phyloP scores from a whole-genome alignment of 1,140 invertebrate species.

The Psilanteris sp. region DNA sequence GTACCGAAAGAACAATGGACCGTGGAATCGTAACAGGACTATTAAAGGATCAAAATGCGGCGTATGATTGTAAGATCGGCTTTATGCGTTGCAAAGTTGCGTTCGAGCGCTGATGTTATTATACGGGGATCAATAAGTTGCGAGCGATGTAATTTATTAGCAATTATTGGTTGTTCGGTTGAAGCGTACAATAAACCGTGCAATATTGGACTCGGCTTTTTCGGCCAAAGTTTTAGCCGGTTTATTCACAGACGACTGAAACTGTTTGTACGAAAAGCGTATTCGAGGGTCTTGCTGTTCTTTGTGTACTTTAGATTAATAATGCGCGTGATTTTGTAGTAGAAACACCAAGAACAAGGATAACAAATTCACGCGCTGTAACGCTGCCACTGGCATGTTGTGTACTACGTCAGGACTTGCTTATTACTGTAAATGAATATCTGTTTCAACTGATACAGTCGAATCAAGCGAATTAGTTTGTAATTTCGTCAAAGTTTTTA shows the following conservation, averaged over 20 bases:
- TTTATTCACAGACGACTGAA: too few relatives aligned
- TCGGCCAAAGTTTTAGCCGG: too few relatives aligned
- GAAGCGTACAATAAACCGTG: too few relatives aligned
- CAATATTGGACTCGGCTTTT: too few relatives aligned
- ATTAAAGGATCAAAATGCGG: background rate
- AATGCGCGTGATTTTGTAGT: conserved; percentile 27
- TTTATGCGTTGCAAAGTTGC: too few relatives aligned
- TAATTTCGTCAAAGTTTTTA: conserved; percentile 65
- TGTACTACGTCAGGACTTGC: conserved; percentile 36
- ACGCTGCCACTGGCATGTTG: conserved; percentile 19
- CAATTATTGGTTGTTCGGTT: too few relatives aligned
- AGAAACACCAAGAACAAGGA: conserved; percentile 16
- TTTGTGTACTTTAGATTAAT: conserved; percentile 5
- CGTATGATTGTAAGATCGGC: too few relatives aligned
- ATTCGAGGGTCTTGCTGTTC: conserved; percentile 3
- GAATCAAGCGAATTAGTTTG: conserved; percentile 55
- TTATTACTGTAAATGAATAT: conserved; percentile 63
- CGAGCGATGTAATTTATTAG: too few relatives aligned
- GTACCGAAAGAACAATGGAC: conserved; percentile 3
- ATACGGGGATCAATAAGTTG: too few relatives aligned
- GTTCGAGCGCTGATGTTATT: too few relatives aligned
- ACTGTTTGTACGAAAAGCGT: too few relatives aligned
- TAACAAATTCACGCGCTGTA: conserved; percentile 40
- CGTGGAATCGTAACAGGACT: background rate
- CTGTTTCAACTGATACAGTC: conserved; percentile 55